These are phyloP conservation scores for Hydrocynus forskahlii DNA, from an alignment of 2,797 vertebrate genomes.

Conservation along the genomic window DNA sequence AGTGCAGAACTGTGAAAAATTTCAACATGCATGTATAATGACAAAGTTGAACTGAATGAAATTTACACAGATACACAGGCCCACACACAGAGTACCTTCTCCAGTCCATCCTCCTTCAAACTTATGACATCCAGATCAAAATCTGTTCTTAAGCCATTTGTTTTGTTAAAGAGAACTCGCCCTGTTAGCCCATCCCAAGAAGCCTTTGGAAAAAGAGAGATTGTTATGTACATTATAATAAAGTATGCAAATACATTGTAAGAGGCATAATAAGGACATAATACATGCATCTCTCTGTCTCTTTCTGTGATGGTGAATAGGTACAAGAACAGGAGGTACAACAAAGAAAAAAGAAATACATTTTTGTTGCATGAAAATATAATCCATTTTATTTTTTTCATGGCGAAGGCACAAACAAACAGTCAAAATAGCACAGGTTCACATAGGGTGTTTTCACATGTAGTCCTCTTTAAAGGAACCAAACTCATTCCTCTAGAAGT, in stretches of 20 bases:
- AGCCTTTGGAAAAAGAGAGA: conserved; percentile 76
- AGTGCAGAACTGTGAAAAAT: neutral
- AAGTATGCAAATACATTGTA: neutral
- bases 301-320: conserved; percentile 53
- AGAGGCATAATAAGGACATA: neutral
- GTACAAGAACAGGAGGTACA: neutral
- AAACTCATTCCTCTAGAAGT: no score
- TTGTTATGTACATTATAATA: neutral
- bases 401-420: neutral
- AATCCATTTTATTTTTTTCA: neutral
- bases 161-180: conserved; percentile 96
- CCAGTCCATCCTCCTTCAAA: conserved; percentile 95
- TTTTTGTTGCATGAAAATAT: neutral
- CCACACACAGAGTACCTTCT: conserved; percentile 82
- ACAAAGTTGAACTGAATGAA: neutral
- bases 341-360: neutral
- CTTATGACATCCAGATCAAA: conserved; percentile 98
- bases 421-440: neutral
- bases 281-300: conserved; percentile 39
- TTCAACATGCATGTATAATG: no score
- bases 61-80: conserved; percentile 25
- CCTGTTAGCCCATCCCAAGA: conserved; percentile 98
- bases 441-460: neutral
- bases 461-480: no score
- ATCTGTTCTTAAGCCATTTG: conserved; percentile 94